phyloP scores from a whole-genome alignment of 1,140 invertebrate genomes.

The Procambarus clarkii region DNA sequence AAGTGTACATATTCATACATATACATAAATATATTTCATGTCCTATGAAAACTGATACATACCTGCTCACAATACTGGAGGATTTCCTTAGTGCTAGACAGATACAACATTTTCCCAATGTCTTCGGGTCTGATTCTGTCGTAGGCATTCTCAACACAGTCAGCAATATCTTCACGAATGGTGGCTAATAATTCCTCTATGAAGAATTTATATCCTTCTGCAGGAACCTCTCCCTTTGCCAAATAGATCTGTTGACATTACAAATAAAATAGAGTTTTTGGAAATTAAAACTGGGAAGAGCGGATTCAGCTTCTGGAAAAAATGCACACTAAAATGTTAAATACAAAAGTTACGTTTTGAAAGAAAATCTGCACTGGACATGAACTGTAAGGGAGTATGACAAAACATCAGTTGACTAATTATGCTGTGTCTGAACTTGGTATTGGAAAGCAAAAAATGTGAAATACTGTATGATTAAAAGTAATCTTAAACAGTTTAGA shows the following conservation, averaged over 20 bases:
- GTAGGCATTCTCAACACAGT: conserved; percentile 97
- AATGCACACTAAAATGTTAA: background rate
- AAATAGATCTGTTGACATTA: conserved; percentile 83
- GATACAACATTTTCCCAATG: conserved; percentile 92
- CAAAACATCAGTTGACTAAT: too few relatives aligned
- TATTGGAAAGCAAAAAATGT: too few relatives aligned
- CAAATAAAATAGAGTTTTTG: background rate
- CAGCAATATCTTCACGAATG: conserved; percentile 96
- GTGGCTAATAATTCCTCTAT: conserved; percentile 97
- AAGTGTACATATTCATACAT: too few relatives aligned
- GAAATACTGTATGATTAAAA: too few relatives aligned
- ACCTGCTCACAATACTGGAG: conserved; percentile 83
- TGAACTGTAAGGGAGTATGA: too few relatives aligned
- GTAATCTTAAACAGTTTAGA: too few relatives aligned
- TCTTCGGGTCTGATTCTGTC: conserved; percentile 91
- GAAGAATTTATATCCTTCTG: conserved; percentile 96
- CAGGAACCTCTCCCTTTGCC: conserved; percentile 95
- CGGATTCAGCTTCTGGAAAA: background rate
- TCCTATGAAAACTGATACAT: conserved; percentile 16
- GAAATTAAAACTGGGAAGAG: too few relatives aligned
- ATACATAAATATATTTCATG: too few relatives aligned
- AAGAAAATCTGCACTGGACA: too few relatives aligned
- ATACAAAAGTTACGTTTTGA: too few relatives aligned
- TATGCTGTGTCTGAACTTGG: too few relatives aligned
- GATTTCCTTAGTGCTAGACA: conserved; percentile 85